phyloP scores from a whole-genome alignment of 53 echinoderm and acorn worm genomes.

The Astropecten irregularis region DNA sequence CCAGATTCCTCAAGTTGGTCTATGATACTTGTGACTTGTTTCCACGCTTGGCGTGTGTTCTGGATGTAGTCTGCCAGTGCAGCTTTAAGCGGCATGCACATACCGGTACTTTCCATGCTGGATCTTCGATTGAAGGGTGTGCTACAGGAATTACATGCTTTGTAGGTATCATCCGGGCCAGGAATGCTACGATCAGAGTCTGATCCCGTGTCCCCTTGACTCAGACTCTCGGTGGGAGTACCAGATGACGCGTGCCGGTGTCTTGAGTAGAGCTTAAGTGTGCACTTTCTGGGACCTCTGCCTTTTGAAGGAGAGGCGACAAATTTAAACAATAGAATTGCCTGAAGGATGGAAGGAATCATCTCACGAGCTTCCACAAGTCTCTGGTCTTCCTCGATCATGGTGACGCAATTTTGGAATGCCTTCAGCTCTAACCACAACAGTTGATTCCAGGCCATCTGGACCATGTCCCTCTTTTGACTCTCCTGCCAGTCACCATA shows the following conservation, averaged over 20 bases:
- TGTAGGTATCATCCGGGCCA: slow-evolving; percentile 5
- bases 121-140: slow-evolving; percentile 1
- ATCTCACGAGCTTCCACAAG: slow-evolving; percentile 67
- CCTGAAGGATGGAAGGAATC: slow-evolving; percentile 54
- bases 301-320: slow-evolving; percentile 4
- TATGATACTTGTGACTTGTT: slow-evolving; percentile 64
- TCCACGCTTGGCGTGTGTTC: slow-evolving; percentile 75
- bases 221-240: neutral
- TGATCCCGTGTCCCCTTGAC: slow-evolving; percentile 35
- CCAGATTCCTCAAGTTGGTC: slow-evolving; percentile 71
- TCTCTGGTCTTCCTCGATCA: slow-evolving; percentile 75
- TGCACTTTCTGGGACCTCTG: slow-evolving; percentile 36
- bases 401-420: slow-evolving; percentile 66
- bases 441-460: slow-evolving; percentile 79
- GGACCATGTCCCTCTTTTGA: slow-evolving; percentile 60
- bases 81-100: slow-evolving; percentile 83
- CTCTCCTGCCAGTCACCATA: slow-evolving; percentile 45
- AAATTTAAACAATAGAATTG: slow-evolving; percentile 79
- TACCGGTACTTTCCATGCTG: neutral
- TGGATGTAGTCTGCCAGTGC: slow-evolving; percentile 73
- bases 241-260: slow-evolving; percentile 2
- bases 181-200: slow-evolving; percentile 31
- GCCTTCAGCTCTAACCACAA: slow-evolving; percentile 94
- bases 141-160: slow-evolving; percentile 1
- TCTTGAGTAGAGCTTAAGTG: slow-evolving; percentile 9